These are phyloP conservation scores for Cheiracanthium punctorium DNA, from an alignment of 2,888 invertebrate genomes.

Conservation along the genomic window DNA sequence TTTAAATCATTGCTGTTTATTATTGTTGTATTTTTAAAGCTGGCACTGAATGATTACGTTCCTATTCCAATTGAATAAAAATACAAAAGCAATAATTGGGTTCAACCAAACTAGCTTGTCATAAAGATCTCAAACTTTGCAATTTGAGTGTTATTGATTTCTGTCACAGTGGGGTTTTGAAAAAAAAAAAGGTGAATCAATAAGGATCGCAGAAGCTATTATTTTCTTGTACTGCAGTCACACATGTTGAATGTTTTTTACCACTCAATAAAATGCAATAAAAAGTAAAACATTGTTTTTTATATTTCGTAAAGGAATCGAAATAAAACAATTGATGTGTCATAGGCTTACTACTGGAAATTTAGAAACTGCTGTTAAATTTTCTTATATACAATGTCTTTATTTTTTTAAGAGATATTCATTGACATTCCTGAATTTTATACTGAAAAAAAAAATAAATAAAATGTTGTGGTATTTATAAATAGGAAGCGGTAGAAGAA, in stretches of 20 bases:
- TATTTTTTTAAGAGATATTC: constrained; percentile 64
- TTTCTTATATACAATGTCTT: constrained; percentile 64
- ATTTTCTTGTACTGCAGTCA: constrained; percentile 43
- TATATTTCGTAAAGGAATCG: constrained; percentile 53
- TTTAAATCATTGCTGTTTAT: no score
- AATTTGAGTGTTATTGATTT: no score
- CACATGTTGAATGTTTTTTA: constrained; percentile 65
- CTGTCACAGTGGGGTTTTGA: no score
- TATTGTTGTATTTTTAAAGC: no score
- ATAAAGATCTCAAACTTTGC: no score
- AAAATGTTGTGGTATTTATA: constrained; percentile 7
- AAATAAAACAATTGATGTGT: constrained; percentile 31
- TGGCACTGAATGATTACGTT: no score
- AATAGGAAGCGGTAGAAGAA: background rate
- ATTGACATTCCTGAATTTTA: constrained; percentile 68
- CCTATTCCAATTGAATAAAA: no score
- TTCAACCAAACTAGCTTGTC: no score
- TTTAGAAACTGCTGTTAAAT: constrained; percentile 63
- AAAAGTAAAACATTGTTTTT: constrained; percentile 55
- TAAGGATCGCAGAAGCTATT: no score
- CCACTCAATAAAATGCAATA: constrained; percentile 54
- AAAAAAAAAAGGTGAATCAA: no score
- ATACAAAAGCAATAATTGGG: no score
- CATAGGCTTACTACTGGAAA: constrained; percentile 34
- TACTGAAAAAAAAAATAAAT: constrained; percentile 56